These are phyloP conservation scores for Oreortyx pictus DNA, from an alignment of 2,797 vertebrate species.

Conservation along the genomic window DNA sequence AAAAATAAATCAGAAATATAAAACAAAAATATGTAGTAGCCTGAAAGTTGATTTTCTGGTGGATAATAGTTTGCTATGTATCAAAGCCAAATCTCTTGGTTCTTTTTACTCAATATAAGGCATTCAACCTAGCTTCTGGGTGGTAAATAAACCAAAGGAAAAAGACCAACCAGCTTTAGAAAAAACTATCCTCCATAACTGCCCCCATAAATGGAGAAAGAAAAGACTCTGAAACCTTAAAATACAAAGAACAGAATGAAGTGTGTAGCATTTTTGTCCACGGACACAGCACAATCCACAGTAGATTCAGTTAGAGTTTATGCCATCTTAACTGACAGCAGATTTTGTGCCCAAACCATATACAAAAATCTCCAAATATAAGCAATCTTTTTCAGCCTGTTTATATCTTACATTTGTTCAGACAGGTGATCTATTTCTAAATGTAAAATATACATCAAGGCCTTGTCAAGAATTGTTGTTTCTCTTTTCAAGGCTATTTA, in stretches of 20 bases:
- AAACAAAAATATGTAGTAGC: background rate
- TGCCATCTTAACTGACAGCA: background rate
- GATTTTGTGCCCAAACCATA: background rate
- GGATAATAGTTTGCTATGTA: background rate
- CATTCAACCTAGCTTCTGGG: background rate
- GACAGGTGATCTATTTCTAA: background rate
- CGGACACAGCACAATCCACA: background rate
- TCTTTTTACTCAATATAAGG: background rate
- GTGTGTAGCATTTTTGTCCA: background rate
- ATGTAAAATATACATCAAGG: background rate
- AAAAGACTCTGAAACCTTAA: background rate
- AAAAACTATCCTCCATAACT: background rate
- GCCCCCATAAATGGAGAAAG: background rate
- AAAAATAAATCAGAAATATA: background rate
- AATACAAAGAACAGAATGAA: background rate
- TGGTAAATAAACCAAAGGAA: background rate
- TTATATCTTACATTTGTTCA: background rate
- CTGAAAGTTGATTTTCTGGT: background rate
- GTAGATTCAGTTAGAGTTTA: background rate
- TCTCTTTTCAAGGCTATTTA: background rate
- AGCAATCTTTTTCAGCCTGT: background rate
- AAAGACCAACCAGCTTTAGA: background rate
- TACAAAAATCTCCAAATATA: background rate
- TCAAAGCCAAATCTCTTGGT: background rate
- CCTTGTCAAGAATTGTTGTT: background rate